Percentiles rank a stretch among this genome's conserved stretches.
Evolutionary conservation across 2,888 invertebrate genomes (phyloP).

Genomic region (Tuta absoluta): DNA sequence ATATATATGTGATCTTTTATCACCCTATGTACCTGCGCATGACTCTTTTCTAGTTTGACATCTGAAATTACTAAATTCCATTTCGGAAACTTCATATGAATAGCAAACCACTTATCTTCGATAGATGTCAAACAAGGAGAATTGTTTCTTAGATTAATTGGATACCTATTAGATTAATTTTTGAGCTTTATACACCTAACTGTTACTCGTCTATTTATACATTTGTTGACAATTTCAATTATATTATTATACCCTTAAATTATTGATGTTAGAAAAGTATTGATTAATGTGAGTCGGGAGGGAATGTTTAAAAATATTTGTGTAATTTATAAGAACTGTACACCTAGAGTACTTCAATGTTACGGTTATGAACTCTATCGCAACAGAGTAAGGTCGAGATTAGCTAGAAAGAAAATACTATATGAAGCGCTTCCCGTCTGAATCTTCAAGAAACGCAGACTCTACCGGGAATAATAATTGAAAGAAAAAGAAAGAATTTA

Average conservation of each 20-base stretch:
- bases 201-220: slow-evolving; percentile 40
- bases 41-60: neutral
- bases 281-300: neutral
- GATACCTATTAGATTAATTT: slow-evolving; percentile 20
- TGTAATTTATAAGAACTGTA: neutral
- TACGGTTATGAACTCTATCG: neutral
- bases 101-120: neutral
- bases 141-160: neutral
- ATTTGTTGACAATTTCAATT: slow-evolving; percentile 40
- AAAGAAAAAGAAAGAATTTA: no score
- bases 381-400: no score
- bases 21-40: slow-evolving; percentile 18
- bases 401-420: no score
- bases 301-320: neutral
- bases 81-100: no score
- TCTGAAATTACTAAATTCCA: neutral
- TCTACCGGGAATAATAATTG: no score
- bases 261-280: slow-evolving; percentile 16
- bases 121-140: neutral
- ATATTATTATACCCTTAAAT: slow-evolving; percentile 18
- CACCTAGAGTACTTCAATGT: neutral
- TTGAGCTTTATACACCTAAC: slow-evolving; percentile 38
- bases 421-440: no score
- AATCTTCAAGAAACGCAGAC: no score
- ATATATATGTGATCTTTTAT: neutral